Evolutionary conservation across 2,113 vertebrate genomes (phyloP).

Genomic region (Ameiurus melas): DNA sequence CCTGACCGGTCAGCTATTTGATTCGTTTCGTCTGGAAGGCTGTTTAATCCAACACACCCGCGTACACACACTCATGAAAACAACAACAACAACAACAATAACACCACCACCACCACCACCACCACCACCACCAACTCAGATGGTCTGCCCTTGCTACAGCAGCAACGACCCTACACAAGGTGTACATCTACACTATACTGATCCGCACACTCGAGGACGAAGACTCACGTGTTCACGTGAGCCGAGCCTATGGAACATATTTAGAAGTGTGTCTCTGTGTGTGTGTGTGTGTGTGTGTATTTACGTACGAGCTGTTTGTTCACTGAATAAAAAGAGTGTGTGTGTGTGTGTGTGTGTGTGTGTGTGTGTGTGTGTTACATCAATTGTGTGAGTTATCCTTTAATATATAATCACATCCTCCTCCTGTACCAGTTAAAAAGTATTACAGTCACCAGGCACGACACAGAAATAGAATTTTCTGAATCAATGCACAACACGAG

Average conservation of each 20-base stretch:
- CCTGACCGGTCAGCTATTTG: too few relatives aligned
- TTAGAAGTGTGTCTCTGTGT: not conserved
- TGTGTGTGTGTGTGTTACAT: not conserved
- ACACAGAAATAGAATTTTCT: conserved; percentile 43
- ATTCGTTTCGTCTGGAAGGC: too few relatives aligned
- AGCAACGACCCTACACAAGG: too few relatives aligned
- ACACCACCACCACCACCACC: too few relatives aligned
- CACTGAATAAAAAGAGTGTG: not conserved
- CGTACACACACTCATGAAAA: too few relatives aligned
- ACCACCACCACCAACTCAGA: too few relatives aligned
- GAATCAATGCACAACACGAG: conserved; percentile 40
- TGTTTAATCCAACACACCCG: too few relatives aligned
- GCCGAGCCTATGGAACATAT: not conserved
- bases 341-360: too few relatives aligned
- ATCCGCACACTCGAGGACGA: too few relatives aligned
- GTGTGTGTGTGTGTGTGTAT: not conserved
- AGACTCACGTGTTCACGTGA: not conserved
- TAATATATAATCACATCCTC: conserved; percentile 2
- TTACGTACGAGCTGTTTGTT: not conserved
- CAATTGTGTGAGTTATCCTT: not conserved
- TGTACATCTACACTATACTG: too few relatives aligned
- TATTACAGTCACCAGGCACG: conserved; percentile 30
- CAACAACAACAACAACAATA: too few relatives aligned
- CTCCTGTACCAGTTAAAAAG: conserved; percentile 24
- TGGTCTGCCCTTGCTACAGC: too few relatives aligned